Base-by-base conservation (phyloP, 1,140 invertebrate species). In the Papilio polytes region DNA sequence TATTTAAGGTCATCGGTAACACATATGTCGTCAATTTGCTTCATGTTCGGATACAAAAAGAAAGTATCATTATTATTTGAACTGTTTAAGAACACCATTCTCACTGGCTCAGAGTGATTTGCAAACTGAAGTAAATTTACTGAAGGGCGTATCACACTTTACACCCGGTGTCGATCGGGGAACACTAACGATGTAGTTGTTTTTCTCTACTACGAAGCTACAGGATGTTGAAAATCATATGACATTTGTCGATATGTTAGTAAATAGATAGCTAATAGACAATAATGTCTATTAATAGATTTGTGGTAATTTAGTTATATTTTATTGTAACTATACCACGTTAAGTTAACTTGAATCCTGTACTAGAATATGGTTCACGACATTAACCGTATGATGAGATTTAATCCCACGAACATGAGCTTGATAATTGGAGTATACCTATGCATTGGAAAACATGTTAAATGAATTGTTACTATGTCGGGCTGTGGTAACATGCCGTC, bases 1-100 rank as follows among this genome's bases (percentile, higher is more conserved):
- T 98, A 95, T 84, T 96, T 96, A 1, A 96, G 89, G 82, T 97
- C 97, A 3, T 97, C 93, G 81, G 95, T 92, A 2, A 95, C 90
- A 12, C 88, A 91, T 66, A 89, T 83, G n/a, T 91, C 81, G 46
- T 86, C 76, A n/a, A 56, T 78, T 56, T 78, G 48, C 31, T 78
- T 78, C 74, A 78, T 78, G 36, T 78, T 78, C 73, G 73, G 73
- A 20, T 78, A 78, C 15, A 56, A 78, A 15, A 78, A 56, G 51
- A 59, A 59, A 26, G 74, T 56, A n/a, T 78, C 74, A 31, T 78
- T 78, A 41, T 78, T 26, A 8, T 31, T 59, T 15, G 48, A 41
- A 59, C 13, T 78, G 59, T 78, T 78, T 26, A 59, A 31, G n/a
- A 56, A 78, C 74, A 59, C 73, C 73, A 74, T 74, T 74, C 20